Evolutionary conservation across 2,113 vertebrate species (phyloP), one percentile per base, ranked within the genome.

Genomic region (Axis porcinus): DNA sequence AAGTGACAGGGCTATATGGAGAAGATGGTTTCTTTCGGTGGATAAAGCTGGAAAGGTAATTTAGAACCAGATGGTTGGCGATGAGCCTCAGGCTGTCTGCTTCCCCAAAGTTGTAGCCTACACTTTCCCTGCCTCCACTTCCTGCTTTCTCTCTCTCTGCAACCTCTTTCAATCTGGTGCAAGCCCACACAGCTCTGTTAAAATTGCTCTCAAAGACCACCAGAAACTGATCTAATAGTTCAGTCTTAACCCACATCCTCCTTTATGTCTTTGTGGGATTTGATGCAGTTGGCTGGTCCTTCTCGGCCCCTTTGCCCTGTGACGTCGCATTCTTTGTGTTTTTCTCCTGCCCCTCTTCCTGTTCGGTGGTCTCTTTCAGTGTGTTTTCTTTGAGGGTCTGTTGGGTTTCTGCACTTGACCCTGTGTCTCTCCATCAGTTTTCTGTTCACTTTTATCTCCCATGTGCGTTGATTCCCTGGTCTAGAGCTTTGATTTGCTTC

Each of bases 11-110:
- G 62, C 40, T 95, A 5, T 58, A 33, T 14, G 86, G 67, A 89
- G 76, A 84, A 67, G 96, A 64, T 76, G 36, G 90, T 82, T 97
- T 96, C 83, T 97, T 92, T 27, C 81, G 40, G 78, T 95, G 67
- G 89, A 14, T 57, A 23, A 91, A 85, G 67, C 83, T 82, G 90
- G 91, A 97, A 96, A 95, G 86, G 78, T 89, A 88, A 45, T 62
- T 87, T 47, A 81, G 64, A 97, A 58, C n/a, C 47, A 74, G 60
- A 89, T 94, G 96, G 83, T 83, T 97, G 86, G n/a, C 79, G 86
- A 2, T 40, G 55, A 58, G 54, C 55, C 58, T 76, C 90, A 70
- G 82, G 88, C 78, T 94, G 58, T 93, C 86, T 95, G 92, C 87
- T 74, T 95, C 82, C 62, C 76, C 40, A 79, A 95, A 87, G 60